Evolutionary conservation across 2,888 invertebrate genomes (phyloP), one percentile per base, ranked within the genome.

Genomic region (Microdon myrmicae): DNA sequence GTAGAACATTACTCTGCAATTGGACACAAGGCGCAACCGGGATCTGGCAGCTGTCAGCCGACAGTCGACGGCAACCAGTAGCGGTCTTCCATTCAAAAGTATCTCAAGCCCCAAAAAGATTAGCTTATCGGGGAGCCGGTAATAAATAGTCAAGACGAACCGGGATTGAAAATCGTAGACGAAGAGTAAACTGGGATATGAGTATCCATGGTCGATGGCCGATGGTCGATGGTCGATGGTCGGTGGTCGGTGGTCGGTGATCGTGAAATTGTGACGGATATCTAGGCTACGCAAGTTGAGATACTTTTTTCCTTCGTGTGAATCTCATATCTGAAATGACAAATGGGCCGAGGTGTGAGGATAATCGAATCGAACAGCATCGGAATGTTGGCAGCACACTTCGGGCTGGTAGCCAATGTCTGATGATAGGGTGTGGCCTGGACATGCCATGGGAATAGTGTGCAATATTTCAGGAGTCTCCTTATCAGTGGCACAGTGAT

Each of bases 61-160:
- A 22, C 26, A 47, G 14, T 8, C 34, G 9, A 6, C 22, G 44
- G 2, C 49, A 19, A 28, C 25, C 22, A 23, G 17, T 20, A 32
- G 12, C 12, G n/a, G 12, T 10, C 17, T 17, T 19, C 9, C 35
- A 23, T 31, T 43, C 47, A 38, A 47, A 54, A 54, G 47, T 60
- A 60, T 54, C 41, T 47, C 37, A 48, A 26, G 34, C 12, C 34
- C 34, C 10, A 25, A 26, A 28, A 7, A 54, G 47, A 55, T 48
- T 28, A 55, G 31, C 22, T 60, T 60, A 60, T 60, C 60, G 31
- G 10, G 17, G 43, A 48, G 54, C 37, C 32, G 48, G 55, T 58
- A 64, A 64, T 64, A 58, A 64, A 64, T 64, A 58, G 64, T 43
- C 41, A 58, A 53, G 28, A 51, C 51, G 47, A 51, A 53, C 48